Conservation (phyloP, 2,888 invertebrate species). For the Strigamia crassipes region DNA sequence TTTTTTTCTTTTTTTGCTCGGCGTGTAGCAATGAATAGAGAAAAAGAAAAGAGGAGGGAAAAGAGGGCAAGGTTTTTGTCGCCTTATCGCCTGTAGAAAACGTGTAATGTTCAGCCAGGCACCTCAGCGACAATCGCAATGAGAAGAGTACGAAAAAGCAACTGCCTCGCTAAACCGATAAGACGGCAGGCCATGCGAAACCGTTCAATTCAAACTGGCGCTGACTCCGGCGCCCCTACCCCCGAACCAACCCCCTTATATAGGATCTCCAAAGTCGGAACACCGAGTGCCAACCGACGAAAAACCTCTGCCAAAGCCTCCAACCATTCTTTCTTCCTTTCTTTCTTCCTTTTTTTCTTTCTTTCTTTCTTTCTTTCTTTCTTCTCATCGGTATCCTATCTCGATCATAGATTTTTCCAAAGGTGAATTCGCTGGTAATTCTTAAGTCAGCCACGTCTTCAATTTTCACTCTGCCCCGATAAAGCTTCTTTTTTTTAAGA, state of each 20-base stretch:
- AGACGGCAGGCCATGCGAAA: conserved; percentile 28
- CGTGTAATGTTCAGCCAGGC: conserved; percentile 26
- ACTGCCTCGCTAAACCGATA: conserved; percentile 22
- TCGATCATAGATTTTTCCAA: conserved; percentile 24
- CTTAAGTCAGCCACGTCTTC: conserved; percentile 34
- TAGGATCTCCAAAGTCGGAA: neutral
- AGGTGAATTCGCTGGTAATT: conserved; percentile 34
- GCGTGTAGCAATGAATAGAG: neutral
- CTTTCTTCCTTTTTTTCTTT: no score
- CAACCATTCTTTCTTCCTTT: neutral
- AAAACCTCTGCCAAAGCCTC: conserved; percentile 28
- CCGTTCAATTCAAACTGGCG: conserved; percentile 23
- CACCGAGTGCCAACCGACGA: neutral
- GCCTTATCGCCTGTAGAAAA: conserved; percentile 23
- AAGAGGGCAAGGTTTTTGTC: conserved; percentile 31
- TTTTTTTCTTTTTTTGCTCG: neutral
- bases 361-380: neutral
- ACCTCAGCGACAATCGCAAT: conserved; percentile 26
- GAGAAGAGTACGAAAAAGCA: conserved; percentile 24
- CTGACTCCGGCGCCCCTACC: neutral
- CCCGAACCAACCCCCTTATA: neutral
- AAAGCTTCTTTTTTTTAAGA: neutral
- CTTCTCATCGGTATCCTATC: conserved; percentile 12
- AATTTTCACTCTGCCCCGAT: conserved; percentile 5
- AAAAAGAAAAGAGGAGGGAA: neutral